phyloP scores from a whole-genome alignment of 2,888 invertebrate species.

The Chloromyia formosa region DNA sequence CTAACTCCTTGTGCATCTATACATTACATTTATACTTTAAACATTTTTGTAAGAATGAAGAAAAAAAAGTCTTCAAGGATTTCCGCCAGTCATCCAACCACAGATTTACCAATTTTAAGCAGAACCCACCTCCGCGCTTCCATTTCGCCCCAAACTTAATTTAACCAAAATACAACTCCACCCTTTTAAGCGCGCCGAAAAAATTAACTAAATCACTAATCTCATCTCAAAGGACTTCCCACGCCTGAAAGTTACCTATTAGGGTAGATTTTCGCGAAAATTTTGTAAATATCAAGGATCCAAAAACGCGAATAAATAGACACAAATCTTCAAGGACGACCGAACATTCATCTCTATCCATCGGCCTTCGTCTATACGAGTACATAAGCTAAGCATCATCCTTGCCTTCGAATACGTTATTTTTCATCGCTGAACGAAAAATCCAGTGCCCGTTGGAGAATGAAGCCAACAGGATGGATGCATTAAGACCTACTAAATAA shows the following conservation, averaged over 20 bases:
- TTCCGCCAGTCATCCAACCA: too few species aligned
- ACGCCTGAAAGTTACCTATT: slow-evolving; percentile 44
- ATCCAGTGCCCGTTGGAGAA: slow-evolving; percentile 16
- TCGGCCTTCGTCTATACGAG: not conserved
- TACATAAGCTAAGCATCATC: too few species aligned
- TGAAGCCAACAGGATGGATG: slow-evolving; percentile 22
- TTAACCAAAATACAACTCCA: not conserved
- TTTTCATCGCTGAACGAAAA: slow-evolving; percentile 37
- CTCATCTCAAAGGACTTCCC: slow-evolving; percentile 40
- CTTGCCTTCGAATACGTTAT: not conserved
- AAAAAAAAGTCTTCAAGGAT: too few species aligned
- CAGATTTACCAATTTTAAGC: too few species aligned
- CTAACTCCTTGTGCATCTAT: too few species aligned
- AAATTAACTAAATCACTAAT: slow-evolving; percentile 42
- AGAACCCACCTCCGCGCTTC: too few species aligned
- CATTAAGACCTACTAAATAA: slow-evolving; percentile 51
- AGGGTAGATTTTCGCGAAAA: slow-evolving; percentile 39
- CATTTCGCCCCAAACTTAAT: too few species aligned
- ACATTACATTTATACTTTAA: too few species aligned
- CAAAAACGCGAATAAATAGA: slow-evolving; percentile 31
- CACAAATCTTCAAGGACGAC: slow-evolving; percentile 33
- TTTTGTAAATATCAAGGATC: slow-evolving; percentile 41
- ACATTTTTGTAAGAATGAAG: too few species aligned
- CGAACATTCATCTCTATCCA: slow-evolving; percentile 15
- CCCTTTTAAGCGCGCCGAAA: slow-evolving; percentile 33